Conservation (phyloP, 2,888 invertebrate genomes). For the Synergus gifuensis region DNA sequence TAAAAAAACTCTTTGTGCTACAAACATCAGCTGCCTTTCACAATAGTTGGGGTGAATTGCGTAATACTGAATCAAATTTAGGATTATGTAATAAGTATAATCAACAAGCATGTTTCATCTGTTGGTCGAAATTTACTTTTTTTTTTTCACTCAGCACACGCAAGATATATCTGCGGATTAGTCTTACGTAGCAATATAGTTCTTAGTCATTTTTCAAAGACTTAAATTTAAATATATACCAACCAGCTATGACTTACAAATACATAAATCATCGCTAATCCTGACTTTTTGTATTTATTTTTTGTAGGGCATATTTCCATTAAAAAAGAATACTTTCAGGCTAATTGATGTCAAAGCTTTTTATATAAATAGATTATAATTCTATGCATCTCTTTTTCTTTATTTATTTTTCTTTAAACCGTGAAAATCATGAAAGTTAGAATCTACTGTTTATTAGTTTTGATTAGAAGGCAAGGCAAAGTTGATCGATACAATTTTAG, state of each 20-base stretch:
- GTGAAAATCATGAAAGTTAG: too few species aligned
- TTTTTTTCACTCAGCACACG: slow-evolving; percentile 12
- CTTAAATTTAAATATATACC: slow-evolving; percentile 38
- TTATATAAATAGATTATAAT: not conserved
- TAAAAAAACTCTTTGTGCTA: not conserved
- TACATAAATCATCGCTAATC: slow-evolving; percentile 33
- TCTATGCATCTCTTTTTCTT: slow-evolving; percentile 28
- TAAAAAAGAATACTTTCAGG: not conserved
- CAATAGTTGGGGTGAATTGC: not conserved
- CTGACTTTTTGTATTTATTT: slow-evolving; percentile 19
- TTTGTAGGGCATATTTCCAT: slow-evolving; percentile 2
- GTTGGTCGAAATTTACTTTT: slow-evolving; percentile 7
- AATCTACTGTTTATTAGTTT: too few species aligned
- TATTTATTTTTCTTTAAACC: too few species aligned
- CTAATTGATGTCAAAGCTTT: not conserved
- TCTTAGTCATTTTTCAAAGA: slow-evolving; percentile 29
- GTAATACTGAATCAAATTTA: slow-evolving; percentile 1
- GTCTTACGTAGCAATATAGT: slow-evolving; percentile 13
- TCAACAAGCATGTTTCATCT: slow-evolving; percentile 4
- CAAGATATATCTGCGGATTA: slow-evolving; percentile 35
- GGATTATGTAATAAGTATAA: not conserved
- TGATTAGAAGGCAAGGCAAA: too few species aligned
- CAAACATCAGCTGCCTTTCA: not conserved
- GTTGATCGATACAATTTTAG: slow-evolving; percentile 37
- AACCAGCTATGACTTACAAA: slow-evolving; percentile 29